phyloP scores from a whole-genome alignment of 2,888 invertebrate species.

The Rhamnusium bicolor region DNA sequence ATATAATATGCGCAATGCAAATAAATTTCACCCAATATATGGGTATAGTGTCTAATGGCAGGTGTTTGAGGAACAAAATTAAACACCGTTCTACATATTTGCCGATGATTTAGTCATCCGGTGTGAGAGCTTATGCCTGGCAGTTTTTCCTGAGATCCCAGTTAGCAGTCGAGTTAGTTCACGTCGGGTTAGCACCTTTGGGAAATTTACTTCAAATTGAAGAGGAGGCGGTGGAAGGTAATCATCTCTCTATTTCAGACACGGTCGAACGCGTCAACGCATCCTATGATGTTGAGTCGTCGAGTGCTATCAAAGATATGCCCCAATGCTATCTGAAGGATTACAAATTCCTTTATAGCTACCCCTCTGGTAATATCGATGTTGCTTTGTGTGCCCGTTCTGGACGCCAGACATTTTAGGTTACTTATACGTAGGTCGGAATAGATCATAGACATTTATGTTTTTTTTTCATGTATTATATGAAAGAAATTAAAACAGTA shows the following conservation, averaged over 20 bases:
- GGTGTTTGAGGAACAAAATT: background rate
- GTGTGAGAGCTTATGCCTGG: background rate
- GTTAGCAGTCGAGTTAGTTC: constrained; percentile 23
- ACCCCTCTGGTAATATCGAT: constrained; percentile 43
- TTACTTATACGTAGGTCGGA: no score
- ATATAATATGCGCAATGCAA: no score
- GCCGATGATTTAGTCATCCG: background rate
- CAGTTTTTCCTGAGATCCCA: background rate
- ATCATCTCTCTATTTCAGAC: constrained; percentile 56
- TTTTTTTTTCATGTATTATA: no score
- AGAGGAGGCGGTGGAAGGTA: constrained; percentile 56
- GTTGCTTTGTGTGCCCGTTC: constrained; percentile 32
- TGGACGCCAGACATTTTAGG: constrained; percentile 4
- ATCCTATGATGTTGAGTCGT: constrained; percentile 48
- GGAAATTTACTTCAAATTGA: constrained; percentile 63
- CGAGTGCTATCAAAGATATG: constrained; percentile 53
- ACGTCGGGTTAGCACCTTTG: constrained; percentile 61
- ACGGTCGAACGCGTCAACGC: constrained; percentile 60
- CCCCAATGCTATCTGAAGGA: constrained; percentile 48
- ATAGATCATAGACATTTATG: no score
- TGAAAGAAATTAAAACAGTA: no score
- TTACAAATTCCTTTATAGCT: constrained; percentile 47
- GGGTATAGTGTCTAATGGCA: background rate
- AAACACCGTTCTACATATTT: background rate
- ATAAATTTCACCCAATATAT: background rate